phyloP scores from a whole-genome alignment of 2,797 vertebrate genomes.

The Clarias platycephalus region DNA sequence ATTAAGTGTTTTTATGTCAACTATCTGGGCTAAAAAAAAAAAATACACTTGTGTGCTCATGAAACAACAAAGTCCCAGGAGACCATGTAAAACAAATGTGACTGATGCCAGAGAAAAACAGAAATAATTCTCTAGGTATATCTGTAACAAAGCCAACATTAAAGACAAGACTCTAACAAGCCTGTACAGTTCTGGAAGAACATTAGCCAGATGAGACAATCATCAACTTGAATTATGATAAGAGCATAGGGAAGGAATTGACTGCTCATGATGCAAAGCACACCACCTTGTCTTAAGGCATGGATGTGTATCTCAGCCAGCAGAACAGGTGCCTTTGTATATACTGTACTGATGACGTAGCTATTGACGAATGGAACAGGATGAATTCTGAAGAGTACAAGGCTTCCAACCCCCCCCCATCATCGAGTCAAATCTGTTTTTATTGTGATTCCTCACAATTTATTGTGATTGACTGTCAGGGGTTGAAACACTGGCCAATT shows the following conservation, averaged over 20 bases:
- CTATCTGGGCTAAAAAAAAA: not conserved
- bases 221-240: not conserved
- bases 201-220: not conserved
- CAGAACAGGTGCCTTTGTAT: not conserved
- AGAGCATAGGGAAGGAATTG: not conserved
- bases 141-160: not conserved
- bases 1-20: not conserved
- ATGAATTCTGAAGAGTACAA: not conserved
- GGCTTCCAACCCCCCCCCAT: not conserved
- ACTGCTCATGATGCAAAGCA: not conserved
- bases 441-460: no score
- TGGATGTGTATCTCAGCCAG: not conserved
- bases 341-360: not conserved
- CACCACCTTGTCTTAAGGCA: not conserved
- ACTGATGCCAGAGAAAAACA: not conserved
- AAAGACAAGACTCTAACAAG: not conserved
- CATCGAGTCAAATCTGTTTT: not conserved
- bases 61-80: not conserved
- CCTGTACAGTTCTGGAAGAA: not conserved
- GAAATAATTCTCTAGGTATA: not conserved
- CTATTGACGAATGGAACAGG: not conserved
- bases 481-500: no score
- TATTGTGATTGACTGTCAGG: no score
- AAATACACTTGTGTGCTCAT: not conserved
- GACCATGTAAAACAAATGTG: not conserved